These are phyloP conservation scores for Malurus cyaneus DNA, from an alignment of 2,113 vertebrate genomes.

Conservation along the genomic window DNA sequence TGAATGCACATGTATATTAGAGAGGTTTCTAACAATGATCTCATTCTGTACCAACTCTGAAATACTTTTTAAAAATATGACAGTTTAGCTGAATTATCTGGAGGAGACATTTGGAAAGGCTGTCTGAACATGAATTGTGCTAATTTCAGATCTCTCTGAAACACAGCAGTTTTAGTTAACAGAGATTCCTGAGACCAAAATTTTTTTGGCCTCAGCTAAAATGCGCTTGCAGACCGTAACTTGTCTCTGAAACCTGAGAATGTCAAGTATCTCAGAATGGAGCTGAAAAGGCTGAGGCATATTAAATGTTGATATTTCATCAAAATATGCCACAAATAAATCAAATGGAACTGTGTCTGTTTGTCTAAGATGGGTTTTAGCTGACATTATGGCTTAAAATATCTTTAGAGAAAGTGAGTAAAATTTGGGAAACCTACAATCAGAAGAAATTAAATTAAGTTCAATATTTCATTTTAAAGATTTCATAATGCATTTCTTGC, in stretches of 20 bases:
- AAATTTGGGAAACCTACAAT: not conserved
- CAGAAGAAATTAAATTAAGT: not conserved
- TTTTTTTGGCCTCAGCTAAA: not conserved
- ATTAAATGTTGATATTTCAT: not conserved
- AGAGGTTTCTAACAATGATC: constrained; percentile 63
- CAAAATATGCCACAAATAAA: not conserved
- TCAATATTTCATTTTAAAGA: not conserved
- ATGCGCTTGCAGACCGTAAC: not conserved
- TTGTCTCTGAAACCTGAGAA: not conserved
- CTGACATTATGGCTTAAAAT: not conserved
- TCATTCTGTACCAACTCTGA: constrained; percentile 58
- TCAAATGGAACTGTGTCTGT: not conserved
- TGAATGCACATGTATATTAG: constrained; percentile 57
- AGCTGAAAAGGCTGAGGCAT: not conserved
- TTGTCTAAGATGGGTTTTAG: not conserved
- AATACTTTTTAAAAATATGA: constrained; percentile 39
- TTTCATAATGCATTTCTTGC: not conserved
- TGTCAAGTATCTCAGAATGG: not conserved
- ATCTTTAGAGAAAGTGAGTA: not conserved
- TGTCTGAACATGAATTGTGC: constrained; percentile 42
- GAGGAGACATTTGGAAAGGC: constrained; percentile 45
- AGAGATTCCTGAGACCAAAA: not conserved
- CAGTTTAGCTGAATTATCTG: constrained; percentile 60
- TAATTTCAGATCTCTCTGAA: constrained; percentile 18
- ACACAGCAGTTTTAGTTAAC: not conserved